Evolutionary conservation across 2,888 invertebrate species (phyloP).

Genomic region (Pachymerium ferrugineum): DNA sequence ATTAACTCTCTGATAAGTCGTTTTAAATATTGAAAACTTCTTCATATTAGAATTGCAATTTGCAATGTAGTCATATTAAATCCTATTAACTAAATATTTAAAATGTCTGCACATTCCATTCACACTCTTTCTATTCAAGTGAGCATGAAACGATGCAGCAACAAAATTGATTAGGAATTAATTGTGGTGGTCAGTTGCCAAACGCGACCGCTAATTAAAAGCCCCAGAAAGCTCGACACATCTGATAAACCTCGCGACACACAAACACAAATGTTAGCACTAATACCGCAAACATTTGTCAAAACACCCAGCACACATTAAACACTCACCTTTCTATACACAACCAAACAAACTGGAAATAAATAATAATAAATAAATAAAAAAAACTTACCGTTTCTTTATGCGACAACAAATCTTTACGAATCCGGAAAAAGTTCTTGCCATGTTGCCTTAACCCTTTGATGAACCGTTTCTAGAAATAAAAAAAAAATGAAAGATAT

Average conservation of each 20-base stretch:
- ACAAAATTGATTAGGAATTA: conserved; percentile 21
- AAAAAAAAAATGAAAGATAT: conserved; percentile 32
- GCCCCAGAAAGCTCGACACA: conserved; percentile 9
- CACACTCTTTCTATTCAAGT: background rate
- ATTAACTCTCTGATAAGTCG: no score
- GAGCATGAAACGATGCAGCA: conserved; percentile 1
- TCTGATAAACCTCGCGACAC: conserved; percentile 15
- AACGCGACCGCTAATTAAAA: conserved; percentile 21
- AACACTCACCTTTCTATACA: background rate
- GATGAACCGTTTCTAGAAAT: conserved; percentile 78
- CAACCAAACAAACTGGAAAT: background rate
- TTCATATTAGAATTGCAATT: no score
- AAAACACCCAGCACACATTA: background rate
- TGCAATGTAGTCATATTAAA: no score
- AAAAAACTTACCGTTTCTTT: conserved; percentile 76
- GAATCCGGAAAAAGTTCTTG: conserved; percentile 97
- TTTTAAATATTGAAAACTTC: no score
- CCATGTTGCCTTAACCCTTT: conserved; percentile 97
- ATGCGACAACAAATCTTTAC: conserved; percentile 91
- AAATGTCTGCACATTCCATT: no score
- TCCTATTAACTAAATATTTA: no score
- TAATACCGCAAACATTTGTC: conserved; percentile 9
- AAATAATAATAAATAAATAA: background rate
- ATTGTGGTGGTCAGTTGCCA: conserved; percentile 21
- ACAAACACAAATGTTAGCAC: conserved; percentile 10